Conservation (phyloP, 2,888 invertebrate species). For the Stramonita haemastoma region DNA sequence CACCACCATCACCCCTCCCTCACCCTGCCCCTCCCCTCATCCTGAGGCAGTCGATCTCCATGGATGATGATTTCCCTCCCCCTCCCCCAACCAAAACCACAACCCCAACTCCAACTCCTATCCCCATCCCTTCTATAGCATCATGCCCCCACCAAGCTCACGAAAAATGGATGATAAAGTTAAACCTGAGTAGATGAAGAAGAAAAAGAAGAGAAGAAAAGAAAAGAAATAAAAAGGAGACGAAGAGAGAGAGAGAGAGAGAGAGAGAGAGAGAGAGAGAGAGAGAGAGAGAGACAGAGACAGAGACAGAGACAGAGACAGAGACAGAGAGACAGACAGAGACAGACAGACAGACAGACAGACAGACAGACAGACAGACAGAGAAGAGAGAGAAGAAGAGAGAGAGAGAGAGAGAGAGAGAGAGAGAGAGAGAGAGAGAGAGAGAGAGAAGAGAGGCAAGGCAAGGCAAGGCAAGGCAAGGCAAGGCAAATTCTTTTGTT, state of each 20-base stretch:
- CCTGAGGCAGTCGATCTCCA: too few species aligned
- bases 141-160: too few species aligned
- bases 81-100: too few species aligned
- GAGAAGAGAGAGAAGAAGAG: neutral
- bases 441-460: neutral
- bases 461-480: too few species aligned
- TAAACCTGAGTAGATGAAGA: neutral
- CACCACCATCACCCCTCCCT: too few species aligned
- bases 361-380: neutral
- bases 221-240: neutral
- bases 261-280: neutral
- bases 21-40: too few species aligned
- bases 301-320: neutral
- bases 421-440: neutral
- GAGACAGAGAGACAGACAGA: neutral
- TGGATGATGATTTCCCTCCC: too few species aligned
- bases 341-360: neutral
- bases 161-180: too few species aligned
- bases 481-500: too few species aligned
- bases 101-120: too few species aligned
- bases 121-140: too few species aligned
- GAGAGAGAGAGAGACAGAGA: neutral
- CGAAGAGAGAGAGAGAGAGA: neutral
- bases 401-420: conserved; percentile 3
- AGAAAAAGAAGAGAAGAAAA: neutral